Percentiles rank a stretch among this genome's conserved stretches.
phyloP scores from a whole-genome alignment of 2,113 vertebrate genomes.

The Erythrolamprus reginae region DNA sequence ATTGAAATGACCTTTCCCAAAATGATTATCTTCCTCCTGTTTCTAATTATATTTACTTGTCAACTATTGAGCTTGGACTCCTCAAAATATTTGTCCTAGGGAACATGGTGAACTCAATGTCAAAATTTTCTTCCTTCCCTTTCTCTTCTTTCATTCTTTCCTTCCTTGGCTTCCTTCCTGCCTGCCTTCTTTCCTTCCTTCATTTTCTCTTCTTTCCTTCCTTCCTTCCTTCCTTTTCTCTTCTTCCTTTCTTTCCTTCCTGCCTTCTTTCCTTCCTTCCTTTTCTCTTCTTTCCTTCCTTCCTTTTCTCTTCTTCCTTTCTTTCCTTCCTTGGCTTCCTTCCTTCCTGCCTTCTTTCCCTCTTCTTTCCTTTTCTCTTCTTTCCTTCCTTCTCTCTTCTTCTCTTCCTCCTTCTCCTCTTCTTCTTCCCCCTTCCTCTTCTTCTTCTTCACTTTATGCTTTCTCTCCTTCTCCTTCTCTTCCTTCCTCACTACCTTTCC shows the following conservation, averaged over 20 bases:
- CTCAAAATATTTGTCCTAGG: background rate
- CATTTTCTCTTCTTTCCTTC: fast-evolving
- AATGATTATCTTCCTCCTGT: background rate
- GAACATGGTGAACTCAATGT: background rate
- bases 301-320: background rate
- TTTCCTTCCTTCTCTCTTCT: fast-evolving
- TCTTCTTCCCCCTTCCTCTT: fast-evolving
- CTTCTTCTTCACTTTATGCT: no score
- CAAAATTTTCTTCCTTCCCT: background rate
- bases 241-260: background rate
- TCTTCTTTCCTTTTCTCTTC: no score
- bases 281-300: background rate
- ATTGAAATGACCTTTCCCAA: background rate
- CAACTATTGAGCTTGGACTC: background rate
- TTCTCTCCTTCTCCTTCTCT: background rate
- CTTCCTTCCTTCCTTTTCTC: no score
- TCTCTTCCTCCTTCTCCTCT: background rate
- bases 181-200: background rate
- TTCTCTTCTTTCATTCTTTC: fast-evolving
- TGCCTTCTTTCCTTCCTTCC: background rate
- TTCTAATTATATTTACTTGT: background rate
- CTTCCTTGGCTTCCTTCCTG: no score
- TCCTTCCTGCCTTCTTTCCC: background rate
- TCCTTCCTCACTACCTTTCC: background rate
- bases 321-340: background rate